These are phyloP conservation scores for Hydraecia micacea DNA, from an alignment of 2,888 invertebrate species.

Conservation along the genomic window DNA sequence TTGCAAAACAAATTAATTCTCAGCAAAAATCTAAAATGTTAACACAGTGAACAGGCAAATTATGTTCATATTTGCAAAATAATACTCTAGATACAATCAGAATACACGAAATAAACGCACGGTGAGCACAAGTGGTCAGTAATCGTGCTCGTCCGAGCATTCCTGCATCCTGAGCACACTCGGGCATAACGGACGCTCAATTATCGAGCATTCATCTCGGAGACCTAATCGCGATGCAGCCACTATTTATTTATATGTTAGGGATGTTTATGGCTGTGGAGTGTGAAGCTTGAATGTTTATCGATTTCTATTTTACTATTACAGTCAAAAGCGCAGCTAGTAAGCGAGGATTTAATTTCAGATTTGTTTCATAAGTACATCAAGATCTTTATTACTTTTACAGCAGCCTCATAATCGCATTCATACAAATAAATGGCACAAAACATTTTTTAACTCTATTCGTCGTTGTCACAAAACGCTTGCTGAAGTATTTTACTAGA, in stretches of 20 bases:
- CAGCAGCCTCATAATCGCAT: background rate
- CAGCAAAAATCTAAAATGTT: background rate
- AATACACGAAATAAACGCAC: slow-evolving; percentile 41
- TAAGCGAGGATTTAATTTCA: background rate
- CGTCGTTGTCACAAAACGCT: background rate
- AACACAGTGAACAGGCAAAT: background rate
- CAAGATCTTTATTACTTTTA: background rate
- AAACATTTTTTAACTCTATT: too few relatives aligned
- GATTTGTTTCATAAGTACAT: too few relatives aligned
- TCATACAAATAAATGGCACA: background rate
- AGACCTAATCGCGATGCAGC: slow-evolving; percentile 15
- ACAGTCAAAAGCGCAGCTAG: background rate
- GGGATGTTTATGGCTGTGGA: background rate
- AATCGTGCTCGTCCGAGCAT: slow-evolving; percentile 36
- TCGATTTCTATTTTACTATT: slow-evolving; percentile 1
- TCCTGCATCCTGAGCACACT: slow-evolving; percentile 51
- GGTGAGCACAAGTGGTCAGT: slow-evolving; percentile 41
- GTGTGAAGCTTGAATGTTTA: slow-evolving; percentile 1
- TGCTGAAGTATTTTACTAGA: background rate
- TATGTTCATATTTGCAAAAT: background rate
- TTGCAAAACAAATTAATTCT: background rate
- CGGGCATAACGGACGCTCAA: slow-evolving; percentile 60
- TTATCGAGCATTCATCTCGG: slow-evolving; percentile 58
- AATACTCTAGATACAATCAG: slow-evolving; percentile 41
- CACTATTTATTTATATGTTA: slow-evolving; percentile 13